Percentiles rank a stretch among this genome's conserved stretches.
Evolutionary conservation across 2,113 vertebrate genomes (phyloP).

Genomic region (Rhinopithecus roxellana): DNA sequence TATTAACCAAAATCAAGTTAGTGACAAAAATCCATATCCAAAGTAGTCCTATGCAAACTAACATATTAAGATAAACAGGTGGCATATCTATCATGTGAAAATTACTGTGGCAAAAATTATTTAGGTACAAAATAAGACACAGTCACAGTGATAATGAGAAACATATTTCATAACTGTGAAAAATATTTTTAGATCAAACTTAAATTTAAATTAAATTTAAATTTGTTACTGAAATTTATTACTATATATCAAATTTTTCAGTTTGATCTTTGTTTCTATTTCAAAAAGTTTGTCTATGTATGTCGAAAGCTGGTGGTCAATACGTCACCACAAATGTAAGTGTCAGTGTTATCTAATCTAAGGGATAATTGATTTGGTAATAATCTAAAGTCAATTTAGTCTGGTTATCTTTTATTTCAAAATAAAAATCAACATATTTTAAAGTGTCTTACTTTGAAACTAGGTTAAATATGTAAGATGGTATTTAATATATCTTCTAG

Average conservation of each 20-base stretch:
- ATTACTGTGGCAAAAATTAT: not conserved
- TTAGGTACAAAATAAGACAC: slow-evolving; percentile 22
- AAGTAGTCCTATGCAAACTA: not conserved
- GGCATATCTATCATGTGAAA: not conserved
- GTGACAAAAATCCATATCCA: not conserved
- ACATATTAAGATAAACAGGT: not conserved
- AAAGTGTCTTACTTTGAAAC: not conserved
- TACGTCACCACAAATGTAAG: not conserved
- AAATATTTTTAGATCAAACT: slow-evolving; percentile 36
- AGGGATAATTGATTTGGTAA: slow-evolving; percentile 41
- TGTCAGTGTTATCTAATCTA: not conserved
- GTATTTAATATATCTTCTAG: not conserved
- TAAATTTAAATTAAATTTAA: not conserved
- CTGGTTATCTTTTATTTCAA: not conserved
- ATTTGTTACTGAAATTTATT: slow-evolving; percentile 34
- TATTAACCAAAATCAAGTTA: not conserved
- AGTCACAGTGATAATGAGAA: not conserved
- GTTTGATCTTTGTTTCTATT: slow-evolving; percentile 33
- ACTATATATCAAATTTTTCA: not conserved
- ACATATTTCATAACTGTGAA: not conserved
- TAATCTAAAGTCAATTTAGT: slow-evolving; percentile 11
- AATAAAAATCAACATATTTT: slow-evolving; percentile 12
- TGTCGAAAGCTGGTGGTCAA: slow-evolving; percentile 43
- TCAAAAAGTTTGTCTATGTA: not conserved
- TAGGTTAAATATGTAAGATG: not conserved